Base-by-base conservation (phyloP, 2,797 vertebrate species). In the Pyrocephalus nanus region DNA sequence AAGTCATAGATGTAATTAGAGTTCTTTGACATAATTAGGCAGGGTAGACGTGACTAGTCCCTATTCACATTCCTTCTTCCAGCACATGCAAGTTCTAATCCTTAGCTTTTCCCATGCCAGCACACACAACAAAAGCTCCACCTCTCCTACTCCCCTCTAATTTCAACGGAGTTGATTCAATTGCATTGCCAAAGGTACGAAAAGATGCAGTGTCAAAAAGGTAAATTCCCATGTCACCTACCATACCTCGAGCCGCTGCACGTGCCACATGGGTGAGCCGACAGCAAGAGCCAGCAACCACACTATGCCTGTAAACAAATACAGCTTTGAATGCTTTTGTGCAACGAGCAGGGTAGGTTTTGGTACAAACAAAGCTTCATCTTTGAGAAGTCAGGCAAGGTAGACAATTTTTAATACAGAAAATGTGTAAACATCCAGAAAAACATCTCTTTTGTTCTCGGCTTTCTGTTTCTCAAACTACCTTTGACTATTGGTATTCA, bases 161-260 rank as follows among this genome's bases (percentile, higher is more conserved):
- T 67, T 90, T 75, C 43, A 30, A 11, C 40, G 9, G 22, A 61
- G 19, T n/a, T 73, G 43, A 70, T 70, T 76, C 12, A 22, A 26
- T 73, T 73, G 57, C 30, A 57, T 11, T 79, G 42, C 27, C 38
- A 34, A 64, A 73, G 2, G 11, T 32, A 50, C 29, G 79, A 47
- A 40, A 60, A 85, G 17, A 73, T 50, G 5, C 29, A 73, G 12
- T 42, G 73, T 7, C 36, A 38, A 47, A 77, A 26, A 70, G 3
- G 34, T 11, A 50, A 72, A 77, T 38, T 64, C 8, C 42, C 48
- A 13, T 79, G 23, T 32, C 26, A 27, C 60, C 21, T 29, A 48
- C 62, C 90, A 15, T 98, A 98, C 98, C 98, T 98, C 97, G 11
- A 98, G 97, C 13, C 55, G 91, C 15, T 98, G 98, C 47, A 98